A percentile compares a stretch with the other conserved stretches of the same genome.
Conservation (phyloP, 2,797 vertebrate genomes). For the Alosa sapidissima region DNA sequence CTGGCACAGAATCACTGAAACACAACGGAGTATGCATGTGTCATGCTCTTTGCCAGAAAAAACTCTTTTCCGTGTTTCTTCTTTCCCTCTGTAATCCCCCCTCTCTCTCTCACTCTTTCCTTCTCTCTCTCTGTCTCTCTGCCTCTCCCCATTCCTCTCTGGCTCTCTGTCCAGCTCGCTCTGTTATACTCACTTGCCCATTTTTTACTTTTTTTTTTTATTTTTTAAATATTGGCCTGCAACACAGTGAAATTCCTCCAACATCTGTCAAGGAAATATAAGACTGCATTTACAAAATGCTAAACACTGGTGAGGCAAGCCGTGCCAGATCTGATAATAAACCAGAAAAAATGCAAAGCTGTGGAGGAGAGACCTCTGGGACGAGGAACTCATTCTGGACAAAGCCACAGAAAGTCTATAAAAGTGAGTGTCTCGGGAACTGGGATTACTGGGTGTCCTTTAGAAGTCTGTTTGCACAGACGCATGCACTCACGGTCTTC, state of each 20-base stretch:
- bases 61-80: conserved; percentile 10
- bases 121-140: neutral
- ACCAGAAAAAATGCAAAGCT: conserved; percentile 54
- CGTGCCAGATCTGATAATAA: conserved; percentile 63
- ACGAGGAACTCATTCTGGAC: conserved; percentile 45
- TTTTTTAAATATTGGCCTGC: conserved; percentile 59
- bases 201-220: neutral
- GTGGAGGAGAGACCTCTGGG: conserved; percentile 36
- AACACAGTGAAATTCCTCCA: conserved; percentile 68
- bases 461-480: conserved; percentile 44
- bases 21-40: neutral
- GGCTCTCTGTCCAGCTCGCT: neutral
- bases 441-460: conserved; percentile 54
- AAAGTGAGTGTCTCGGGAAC: conserved; percentile 46
- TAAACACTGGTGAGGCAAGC: conserved; percentile 63
- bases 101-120: neutral
- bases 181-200: neutral
- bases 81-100: neutral
- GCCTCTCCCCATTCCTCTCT: conserved; percentile 3
- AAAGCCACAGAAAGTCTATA: conserved; percentile 50
- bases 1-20: conserved; percentile 8
- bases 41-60: conserved; percentile 20
- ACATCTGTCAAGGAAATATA: conserved; percentile 74
- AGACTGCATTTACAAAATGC: conserved; percentile 68
- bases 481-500: conserved; percentile 47